Evolutionary conservation across 2,888 invertebrate species (phyloP).

Genomic region (Andrena chrysosceles): DNA sequence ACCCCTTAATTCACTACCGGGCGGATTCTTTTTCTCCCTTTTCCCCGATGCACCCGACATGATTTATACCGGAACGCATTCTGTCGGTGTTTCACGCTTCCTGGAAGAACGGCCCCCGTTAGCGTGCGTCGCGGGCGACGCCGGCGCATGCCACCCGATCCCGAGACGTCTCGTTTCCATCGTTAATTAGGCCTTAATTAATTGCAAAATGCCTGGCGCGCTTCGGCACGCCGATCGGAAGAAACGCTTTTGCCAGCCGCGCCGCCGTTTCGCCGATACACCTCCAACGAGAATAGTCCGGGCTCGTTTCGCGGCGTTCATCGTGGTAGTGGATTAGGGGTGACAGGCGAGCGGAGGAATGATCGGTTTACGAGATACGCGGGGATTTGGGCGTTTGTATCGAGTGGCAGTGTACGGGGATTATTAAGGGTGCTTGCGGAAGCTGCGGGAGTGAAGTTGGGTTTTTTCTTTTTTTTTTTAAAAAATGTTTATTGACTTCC

Average conservation of each 20-base stretch:
- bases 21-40: constrained; percentile 36
- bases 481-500: too few species aligned
- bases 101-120: constrained; percentile 47
- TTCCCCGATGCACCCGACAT: constrained; percentile 31
- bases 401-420: too few species aligned
- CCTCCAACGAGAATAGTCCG: not conserved
- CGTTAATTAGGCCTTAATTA: constrained; percentile 63
- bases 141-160: constrained; percentile 42
- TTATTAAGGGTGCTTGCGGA: too few species aligned
- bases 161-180: constrained; percentile 41
- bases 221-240: constrained; percentile 10
- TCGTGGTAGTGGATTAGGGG: not conserved
- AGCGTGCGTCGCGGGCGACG: constrained; percentile 24
- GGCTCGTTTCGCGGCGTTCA: not conserved
- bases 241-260: not conserved
- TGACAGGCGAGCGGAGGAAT: too few species aligned
- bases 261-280: not conserved
- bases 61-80: constrained; percentile 62
- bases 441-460: too few species aligned
- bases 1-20: constrained; percentile 39
- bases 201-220: constrained; percentile 44
- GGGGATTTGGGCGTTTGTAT: too few species aligned
- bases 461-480: too few species aligned
- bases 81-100: constrained; percentile 64
- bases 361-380: too few species aligned